Base-by-base conservation (phyloP, 2,113 vertebrate species). In the Channa argus region DNA sequence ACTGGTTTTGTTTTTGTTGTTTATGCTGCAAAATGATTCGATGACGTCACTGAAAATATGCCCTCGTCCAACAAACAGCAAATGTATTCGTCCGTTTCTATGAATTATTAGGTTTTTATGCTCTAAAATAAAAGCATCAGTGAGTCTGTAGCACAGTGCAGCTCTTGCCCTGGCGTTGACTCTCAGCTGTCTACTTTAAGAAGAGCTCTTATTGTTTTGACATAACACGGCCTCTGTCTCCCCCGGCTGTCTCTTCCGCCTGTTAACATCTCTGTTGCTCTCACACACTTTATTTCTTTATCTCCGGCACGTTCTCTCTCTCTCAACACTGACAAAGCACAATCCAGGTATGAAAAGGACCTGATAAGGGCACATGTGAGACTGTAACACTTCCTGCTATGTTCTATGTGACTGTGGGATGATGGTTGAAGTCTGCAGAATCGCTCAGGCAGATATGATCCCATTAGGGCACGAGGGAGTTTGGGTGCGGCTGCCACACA, bases 401-500 rank as follows among this genome's bases (percentile, higher is more conserved):
- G 37, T 41, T 47, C 24, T 4, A 41, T 65, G 75, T 33, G 71
- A 9, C 66, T 71, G 59, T 5, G 51, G 62, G 63, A 56, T n/a
- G 72, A n/a, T 0, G 44, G 38, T 8, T 50, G 64, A n/a, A 43
- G 58, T 37, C 44, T 56, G 55, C 63, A 67, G 71, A 50, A 56
- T 51, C n/a, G 34, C 61, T 47, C 39, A 1, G 53, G 0, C 15
- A 65, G 66, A 84, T 74, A 11, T 66, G 77, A 75, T 84, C 74
- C 56, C 15, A 49, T 59, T 43, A 58, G 36, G 34, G 53, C 0
- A 14, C 5, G 39, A 33, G 33, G 52, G 0, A 11, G 46, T 34
- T 49, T 61, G 74, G 85, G 79, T 39, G 76, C 47, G 81, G 67
- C 61, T 3, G 14, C 41, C 34, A 12, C 52, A 63, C 66, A 63